Evolutionary conservation across 2,797 vertebrate genomes (phyloP), one percentile per base, ranked within the genome.

Genomic region (Chelmon rostratus): DNA sequence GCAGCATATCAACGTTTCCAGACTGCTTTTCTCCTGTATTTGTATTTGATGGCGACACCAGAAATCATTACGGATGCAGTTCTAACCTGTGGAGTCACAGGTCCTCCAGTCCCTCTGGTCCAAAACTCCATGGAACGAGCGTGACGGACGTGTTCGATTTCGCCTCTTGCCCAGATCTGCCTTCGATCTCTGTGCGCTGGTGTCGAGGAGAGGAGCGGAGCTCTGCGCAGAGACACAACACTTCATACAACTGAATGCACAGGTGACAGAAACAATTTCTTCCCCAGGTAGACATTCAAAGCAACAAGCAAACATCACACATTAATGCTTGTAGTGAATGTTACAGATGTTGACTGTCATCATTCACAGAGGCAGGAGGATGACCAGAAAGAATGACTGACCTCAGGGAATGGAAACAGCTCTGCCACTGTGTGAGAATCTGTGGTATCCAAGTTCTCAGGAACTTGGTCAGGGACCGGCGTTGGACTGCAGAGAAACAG

Each of bases 51-150:
- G 7, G 44, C 47, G 3, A 61, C n/a, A 76, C 49, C 16, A 18
- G 4, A 68, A 31, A 9, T 61, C 4, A 61, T 52, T 35, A 21
- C 18, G 8, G 12, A 28, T 38, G 49, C 3, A 33, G 44, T 72
- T 65, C 68, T 74, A 62, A 98, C 97, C 97, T 89, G 96, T 95
- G 8, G 96, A 93, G 88, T 97, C 97, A 18, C 90, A 90, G 75
- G 94, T 94, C 92, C 95, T 96, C 96, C 96, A 97, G 23, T 93
- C 90, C 0, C 1, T 40, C 8, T 62, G 38, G 15, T 25, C 44
- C 0, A 88, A 67, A 81, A 88, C 91, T 25, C 90, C 89, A 13
- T 93, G 90, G 31, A 93, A 79, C 0, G 89, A 70, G 77, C 95
- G 95, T 1, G 97, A 91, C 0, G 93, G 93, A 5, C 94, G 97